Conservation (phyloP, 2,797 vertebrate genomes). For the Myoxocephalus aenaeus region DNA sequence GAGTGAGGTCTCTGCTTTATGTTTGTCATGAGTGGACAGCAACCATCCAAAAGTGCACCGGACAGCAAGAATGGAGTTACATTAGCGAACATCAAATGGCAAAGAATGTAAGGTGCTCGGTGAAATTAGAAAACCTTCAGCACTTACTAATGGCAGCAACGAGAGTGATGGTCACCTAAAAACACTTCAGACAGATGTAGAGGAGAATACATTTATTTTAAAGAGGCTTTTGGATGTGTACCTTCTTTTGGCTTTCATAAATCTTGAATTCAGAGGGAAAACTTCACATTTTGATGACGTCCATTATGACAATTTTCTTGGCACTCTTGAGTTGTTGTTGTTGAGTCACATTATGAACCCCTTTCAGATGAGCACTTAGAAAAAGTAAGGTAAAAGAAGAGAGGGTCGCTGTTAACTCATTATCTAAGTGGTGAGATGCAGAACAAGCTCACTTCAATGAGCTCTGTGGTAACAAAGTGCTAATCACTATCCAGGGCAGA, state of each 20-base stretch:
- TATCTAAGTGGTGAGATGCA: slow-evolving; percentile 3
- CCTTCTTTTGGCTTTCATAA: slow-evolving; percentile 33
- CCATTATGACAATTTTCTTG: slow-evolving; percentile 44
- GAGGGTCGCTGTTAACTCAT: background rate
- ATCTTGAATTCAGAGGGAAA: slow-evolving; percentile 34
- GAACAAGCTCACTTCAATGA: slow-evolving; percentile 33
- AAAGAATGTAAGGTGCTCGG: background rate
- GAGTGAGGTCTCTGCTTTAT: background rate
- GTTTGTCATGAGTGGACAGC: background rate
- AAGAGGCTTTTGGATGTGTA: slow-evolving; percentile 18
- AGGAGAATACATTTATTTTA: background rate
- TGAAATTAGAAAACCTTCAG: slow-evolving; percentile 40
- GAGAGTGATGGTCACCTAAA: slow-evolving; percentile 31
- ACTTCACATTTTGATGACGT: slow-evolving; percentile 25
- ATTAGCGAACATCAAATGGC: background rate
- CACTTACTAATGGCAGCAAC: slow-evolving; percentile 26
- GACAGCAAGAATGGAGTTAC: background rate
- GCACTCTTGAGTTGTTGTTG: slow-evolving; percentile 28
- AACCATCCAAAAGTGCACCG: background rate
- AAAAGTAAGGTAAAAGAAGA: slow-evolving; percentile 12
- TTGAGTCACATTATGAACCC: slow-evolving; percentile 18
- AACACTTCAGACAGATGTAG: slow-evolving; percentile 22
- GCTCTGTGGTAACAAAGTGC: slow-evolving; percentile 39
- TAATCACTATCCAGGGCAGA: slow-evolving; percentile 23
- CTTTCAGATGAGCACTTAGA: slow-evolving; percentile 18